These are phyloP conservation scores for Gracilinanus agilis DNA, from an alignment of 2,113 vertebrate species.

Conservation along the genomic window DNA sequence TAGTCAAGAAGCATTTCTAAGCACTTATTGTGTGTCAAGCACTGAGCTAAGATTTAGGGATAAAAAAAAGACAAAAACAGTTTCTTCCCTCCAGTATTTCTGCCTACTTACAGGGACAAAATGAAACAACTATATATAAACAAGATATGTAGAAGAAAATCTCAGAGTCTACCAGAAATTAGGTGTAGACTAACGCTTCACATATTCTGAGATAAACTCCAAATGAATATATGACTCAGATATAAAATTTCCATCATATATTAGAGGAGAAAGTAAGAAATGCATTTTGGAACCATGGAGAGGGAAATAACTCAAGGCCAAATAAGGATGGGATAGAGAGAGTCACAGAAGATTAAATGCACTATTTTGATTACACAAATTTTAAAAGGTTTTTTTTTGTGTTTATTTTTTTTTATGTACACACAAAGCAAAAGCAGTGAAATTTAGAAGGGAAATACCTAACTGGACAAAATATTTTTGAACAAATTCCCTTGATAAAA, in stretches of 20 bases:
- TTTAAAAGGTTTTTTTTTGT: no score
- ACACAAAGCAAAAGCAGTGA: background rate
- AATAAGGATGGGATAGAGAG: background rate
- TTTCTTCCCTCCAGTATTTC: background rate
- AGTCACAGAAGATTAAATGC: background rate
- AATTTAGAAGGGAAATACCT: background rate
- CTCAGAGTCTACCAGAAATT: background rate
- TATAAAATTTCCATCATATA: background rate
- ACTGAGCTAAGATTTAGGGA: background rate
- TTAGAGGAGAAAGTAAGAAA: background rate
- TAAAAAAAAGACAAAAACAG: background rate
- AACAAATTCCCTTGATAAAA: background rate
- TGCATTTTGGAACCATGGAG: background rate
- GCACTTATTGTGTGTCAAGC: background rate
- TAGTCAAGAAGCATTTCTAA: background rate
- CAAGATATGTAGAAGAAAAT: background rate
- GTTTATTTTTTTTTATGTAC: background rate
- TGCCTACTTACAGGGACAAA: background rate
- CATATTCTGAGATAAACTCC: background rate
- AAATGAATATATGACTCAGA: background rate
- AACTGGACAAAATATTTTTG: background rate
- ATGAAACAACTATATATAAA: background rate
- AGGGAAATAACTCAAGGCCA: background rate
- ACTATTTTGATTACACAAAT: background rate
- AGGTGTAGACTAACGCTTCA: background rate